Evolutionary conservation across 2,797 vertebrate species (phyloP).

Genomic region (Champsocephalus gunnari): DNA sequence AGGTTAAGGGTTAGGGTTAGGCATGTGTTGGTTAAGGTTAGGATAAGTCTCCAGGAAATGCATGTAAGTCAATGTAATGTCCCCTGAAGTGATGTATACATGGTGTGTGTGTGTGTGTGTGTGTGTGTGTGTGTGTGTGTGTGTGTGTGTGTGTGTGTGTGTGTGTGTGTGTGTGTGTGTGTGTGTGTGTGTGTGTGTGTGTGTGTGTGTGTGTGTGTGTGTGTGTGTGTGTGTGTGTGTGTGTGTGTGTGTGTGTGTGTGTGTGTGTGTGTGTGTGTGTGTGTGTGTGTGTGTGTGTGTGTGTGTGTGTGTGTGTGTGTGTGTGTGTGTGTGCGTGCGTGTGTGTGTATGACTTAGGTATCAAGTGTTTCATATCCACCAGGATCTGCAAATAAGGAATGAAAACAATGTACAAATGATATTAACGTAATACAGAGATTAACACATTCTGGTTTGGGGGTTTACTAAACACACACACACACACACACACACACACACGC

Average conservation of each 20-base stretch:
- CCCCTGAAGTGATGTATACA: too few relatives aligned
- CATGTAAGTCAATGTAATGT: too few relatives aligned
- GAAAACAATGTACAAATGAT: conserved; percentile 35
- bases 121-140: neutral
- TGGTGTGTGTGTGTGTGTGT: neutral
- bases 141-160: neutral
- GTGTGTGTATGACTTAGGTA: conserved; percentile 18
- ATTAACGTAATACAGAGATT: conserved; percentile 27
- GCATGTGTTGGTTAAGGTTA: too few relatives aligned
- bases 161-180: neutral
- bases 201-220: too few relatives aligned
- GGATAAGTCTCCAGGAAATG: too few relatives aligned
- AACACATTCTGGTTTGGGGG: conserved; percentile 27
- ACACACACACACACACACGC: neutral
- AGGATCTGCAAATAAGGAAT: conserved; percentile 38
- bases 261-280: neutral
- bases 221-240: too few relatives aligned
- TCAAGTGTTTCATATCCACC: conserved; percentile 26
- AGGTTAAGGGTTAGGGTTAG: too few relatives aligned
- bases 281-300: neutral
- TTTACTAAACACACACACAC: conserved; percentile 1
- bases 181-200: too few relatives aligned
- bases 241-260: neutral
- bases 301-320: neutral
- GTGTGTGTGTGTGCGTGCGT: neutral